Conservation (phyloP, 2,888 invertebrate species). For the Seira ritae region DNA sequence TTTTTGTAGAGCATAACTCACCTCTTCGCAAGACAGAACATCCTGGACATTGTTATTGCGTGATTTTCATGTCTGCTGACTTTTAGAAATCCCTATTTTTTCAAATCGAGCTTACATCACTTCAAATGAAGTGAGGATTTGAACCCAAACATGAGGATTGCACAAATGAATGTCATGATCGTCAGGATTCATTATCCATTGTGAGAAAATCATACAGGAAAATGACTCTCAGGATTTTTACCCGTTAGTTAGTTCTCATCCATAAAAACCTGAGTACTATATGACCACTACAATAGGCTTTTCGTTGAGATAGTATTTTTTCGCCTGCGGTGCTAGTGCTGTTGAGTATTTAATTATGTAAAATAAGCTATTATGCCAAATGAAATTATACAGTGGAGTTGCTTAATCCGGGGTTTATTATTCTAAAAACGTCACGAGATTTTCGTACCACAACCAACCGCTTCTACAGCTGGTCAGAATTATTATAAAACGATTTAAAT, state of each 20-base stretch:
- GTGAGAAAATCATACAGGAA: slow-evolving; percentile 11
- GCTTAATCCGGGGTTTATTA: not conserved
- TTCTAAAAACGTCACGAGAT: no score
- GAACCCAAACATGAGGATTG: not conserved
- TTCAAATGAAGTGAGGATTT: not conserved
- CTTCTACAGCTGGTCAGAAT: no score
- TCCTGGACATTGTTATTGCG: not conserved
- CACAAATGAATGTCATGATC: slow-evolving; percentile 7
- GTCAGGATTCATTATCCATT: not conserved
- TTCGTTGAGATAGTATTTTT: no score
- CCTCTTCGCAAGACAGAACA: not conserved
- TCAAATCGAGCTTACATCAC: not conserved
- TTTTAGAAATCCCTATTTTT: not conserved
- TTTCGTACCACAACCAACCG: no score
- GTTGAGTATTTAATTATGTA: not conserved
- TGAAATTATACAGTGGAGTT: not conserved
- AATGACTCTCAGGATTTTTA: not conserved
- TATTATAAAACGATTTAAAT: no score
- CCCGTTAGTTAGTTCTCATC: not conserved
- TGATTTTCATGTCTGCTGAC: not conserved
- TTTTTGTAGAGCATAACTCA: not conserved
- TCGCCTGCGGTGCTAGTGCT: no score
- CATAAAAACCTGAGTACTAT: no score
- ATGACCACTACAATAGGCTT: no score
- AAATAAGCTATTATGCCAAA: not conserved